A percentile compares a stretch with the other conserved stretches of the same genome.
phyloP scores from a whole-genome alignment of 2,797 vertebrate species.

The Spondyliosoma cantharus region DNA sequence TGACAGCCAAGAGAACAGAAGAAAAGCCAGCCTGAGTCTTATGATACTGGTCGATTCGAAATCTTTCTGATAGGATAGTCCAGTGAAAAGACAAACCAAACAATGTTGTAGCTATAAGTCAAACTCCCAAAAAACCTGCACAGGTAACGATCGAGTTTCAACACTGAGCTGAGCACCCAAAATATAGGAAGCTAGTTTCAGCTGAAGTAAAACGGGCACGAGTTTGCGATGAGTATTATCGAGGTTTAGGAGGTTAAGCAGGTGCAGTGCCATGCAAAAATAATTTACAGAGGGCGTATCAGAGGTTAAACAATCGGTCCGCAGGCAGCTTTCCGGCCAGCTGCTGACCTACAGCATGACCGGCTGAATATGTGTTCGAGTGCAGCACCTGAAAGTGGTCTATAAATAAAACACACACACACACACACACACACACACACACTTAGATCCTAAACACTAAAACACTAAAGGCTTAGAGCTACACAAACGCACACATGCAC shows the following conservation, averaged over 20 bases:
- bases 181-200: too few relatives aligned
- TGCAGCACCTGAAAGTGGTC: slow-evolving; percentile 1
- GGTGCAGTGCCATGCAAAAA: not conserved
- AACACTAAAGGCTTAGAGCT: not conserved
- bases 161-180: too few relatives aligned
- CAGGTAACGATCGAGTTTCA: too few relatives aligned
- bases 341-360: not conserved
- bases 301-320: not conserved
- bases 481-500: not conserved
- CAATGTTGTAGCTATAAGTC: too few relatives aligned
- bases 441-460: not conserved
- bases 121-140: too few relatives aligned
- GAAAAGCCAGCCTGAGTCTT: not conserved
- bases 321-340: not conserved
- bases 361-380: not conserved
- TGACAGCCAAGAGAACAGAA: too few relatives aligned
- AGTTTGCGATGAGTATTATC: not conserved
- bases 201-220: too few relatives aligned
- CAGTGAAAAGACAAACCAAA: too few relatives aligned
- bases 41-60: too few relatives aligned
- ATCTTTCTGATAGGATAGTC: too few relatives aligned
- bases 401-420: slow-evolving; percentile 14
- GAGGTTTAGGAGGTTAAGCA: not conserved
- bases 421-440: not conserved
- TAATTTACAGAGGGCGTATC: not conserved